Evolutionary conservation across 2,888 invertebrate genomes (phyloP), one percentile per base, ranked within the genome.

Genomic region (Sarcophaga carnaria): DNA sequence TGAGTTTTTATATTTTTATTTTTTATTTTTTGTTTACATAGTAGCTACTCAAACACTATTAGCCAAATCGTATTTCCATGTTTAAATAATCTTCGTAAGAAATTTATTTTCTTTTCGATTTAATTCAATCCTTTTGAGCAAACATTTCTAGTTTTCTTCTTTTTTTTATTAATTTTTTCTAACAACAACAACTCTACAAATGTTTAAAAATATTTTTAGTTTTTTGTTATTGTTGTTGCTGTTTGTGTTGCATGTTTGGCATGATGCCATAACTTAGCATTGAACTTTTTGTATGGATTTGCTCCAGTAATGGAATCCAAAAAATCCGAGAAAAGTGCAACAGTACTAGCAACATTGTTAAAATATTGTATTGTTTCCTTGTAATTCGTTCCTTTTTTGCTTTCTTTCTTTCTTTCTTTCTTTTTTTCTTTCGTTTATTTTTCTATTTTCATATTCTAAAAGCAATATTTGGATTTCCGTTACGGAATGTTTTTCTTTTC

Each of bases 381-480:
- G 62, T 37, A 22, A 27, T 62, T 69, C n/a, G 10, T 47, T 74
- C 11, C 22, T 37, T 14, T 62, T 25, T 81, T 62, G 22, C 47
- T 25, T 63, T 67, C 25, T 69, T 37, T 37, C 63, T 27, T 67
- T 62, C 64, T 75, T 80, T 62, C n/a, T 10, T 37, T 75, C 17
- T 63, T 14, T 47, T 25, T 27, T 37, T 60, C n/a, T n/a, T 45
- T 69, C 22, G 54, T 54, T 54, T 70, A 45, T 59, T 64, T 37
- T 69, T 69, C 49, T 81, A 69, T 62, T 62, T 62, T 20, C 10
- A 64, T 77, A 71, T 77, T 66, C 71, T 70, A 77, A 83, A 83
- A 83, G 71, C 72, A 77, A 83, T 77, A 83, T 83, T 83, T 77
- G 77, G 47, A 59, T 5, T 71, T 83, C 77, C 71, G 82, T 77